Evolutionary conservation across 2,797 vertebrate genomes (phyloP), one percentile per base, ranked within the genome.

Genomic region (Champsocephalus esox): DNA sequence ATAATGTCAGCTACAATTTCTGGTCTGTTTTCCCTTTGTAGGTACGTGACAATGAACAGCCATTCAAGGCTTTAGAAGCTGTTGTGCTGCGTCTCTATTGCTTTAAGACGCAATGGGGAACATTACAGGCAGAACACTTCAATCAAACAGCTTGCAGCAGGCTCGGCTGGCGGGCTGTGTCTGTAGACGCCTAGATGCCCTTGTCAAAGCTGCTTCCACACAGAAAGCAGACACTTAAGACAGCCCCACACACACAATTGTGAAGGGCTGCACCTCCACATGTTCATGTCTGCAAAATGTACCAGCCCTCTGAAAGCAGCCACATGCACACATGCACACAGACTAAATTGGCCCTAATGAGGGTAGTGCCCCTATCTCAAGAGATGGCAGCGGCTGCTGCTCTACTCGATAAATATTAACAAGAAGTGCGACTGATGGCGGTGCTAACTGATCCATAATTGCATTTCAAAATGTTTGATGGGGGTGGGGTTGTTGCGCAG

Each of bases 371-470:
- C 89, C 88, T 85, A 83, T 90, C 87, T 87, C 81, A 80, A 90
- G 92, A 94, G 92, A 93, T 85, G 92, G 92, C 86, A 90, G 91
- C 74, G 89, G 90, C 92, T 93, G 89, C 90, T 78, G 90, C 90
- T 91, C 89, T 76, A 91, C 93, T 94, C 92, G 88, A 95, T 96
- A 95, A 96, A 96, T 95, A 95, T 95, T 94, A 95, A 94, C 93
- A 94, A 94, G 92, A 92, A 91, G 90, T 81, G 91, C 91, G 85
- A 93, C 92, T 94, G 93, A 94, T 95, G 93, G 93, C 57, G 87
- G 89, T 92, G 93, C 92, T 94, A 94, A 93, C 93, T 93, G 93
- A 94, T 94, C 93, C 93, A 94, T 95, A 95, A 95, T 94, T 95
- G 93, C 92, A 90, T 95, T 94, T 94, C 89, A 94, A 94, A 94